Base-by-base conservation (phyloP, 2,888 invertebrate species). In the Dolichomitus sp. region DNA sequence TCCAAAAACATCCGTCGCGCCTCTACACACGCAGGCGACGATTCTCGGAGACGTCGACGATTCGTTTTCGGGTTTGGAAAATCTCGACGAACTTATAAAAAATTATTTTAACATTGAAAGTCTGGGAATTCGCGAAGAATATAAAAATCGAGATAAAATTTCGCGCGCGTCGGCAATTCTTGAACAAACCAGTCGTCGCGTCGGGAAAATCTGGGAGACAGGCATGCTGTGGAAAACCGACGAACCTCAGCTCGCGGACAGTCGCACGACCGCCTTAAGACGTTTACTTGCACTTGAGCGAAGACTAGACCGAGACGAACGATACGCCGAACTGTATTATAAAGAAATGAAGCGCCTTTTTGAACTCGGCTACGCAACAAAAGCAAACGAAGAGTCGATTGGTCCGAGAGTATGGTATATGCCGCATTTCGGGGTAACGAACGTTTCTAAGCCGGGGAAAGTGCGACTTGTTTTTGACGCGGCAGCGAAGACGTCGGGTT, bases 401-500 rank as follows among this genome's bases (percentile, higher is more conserved):
- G 52, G 23, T 19, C 12, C 12, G 14, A 12, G 14, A 12, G 40
- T 45, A 2, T 88, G 87, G 85, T 88, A 84, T 74, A 61, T 88
- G 30, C 88, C 88, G 7, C 87, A 88, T 65, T 86, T 86, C 66
- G 84, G 86, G 0, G 88, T 89, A 0, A 7, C 3, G 5, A 81
- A 78, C 48, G 80, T 77, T 5, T 85, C 88, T 75, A 89, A 90
- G 74, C 89, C 89, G 11, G 82, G 80, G 0, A 89, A 88, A 81
- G 48, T 91, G 0, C 75, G 90, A 9, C 52, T 91, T 0, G 90
- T 91, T 0, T 90, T 90, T 66, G 91, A 91, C 48, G 90, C 91
- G 5, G 90, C 91, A 0, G 90, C 89, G 6, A 81, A 86, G 37
- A 76, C 84, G 0, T 27, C 81, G n/a, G 88, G 88, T 1, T 70